Conservation (phyloP, 1,140 invertebrate genomes). For the Drosophila nigromelanica region DNA sequence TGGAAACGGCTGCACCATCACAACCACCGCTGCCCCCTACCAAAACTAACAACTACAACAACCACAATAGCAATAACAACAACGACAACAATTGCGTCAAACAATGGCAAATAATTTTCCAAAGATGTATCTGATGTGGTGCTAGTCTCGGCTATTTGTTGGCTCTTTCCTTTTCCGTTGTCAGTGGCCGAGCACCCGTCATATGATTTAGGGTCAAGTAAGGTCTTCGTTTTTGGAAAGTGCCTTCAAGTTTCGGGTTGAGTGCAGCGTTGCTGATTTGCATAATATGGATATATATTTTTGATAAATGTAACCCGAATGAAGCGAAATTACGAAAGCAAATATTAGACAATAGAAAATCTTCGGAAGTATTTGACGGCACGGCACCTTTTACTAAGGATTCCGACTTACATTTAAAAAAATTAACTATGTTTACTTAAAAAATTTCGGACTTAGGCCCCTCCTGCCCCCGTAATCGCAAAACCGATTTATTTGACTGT, state of each 20-base stretch:
- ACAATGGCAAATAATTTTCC: slow-evolving; percentile 78
- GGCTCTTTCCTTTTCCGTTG: slow-evolving; percentile 55
- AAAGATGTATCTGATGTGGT: slow-evolving; percentile 38
- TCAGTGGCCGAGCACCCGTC: slow-evolving; percentile 13
- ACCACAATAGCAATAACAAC: slow-evolving; percentile 21
- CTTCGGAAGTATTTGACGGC: slow-evolving; percentile 3
- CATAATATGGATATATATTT: slow-evolving; percentile 61
- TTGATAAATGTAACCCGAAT: slow-evolving; percentile 49
- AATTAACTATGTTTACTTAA: too few species aligned
- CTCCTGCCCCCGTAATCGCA: too few species aligned
- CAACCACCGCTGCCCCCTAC: background rate
- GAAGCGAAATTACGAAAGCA: slow-evolving; percentile 30
- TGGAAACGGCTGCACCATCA: slow-evolving; percentile 55
- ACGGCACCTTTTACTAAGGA: slow-evolving; percentile 17
- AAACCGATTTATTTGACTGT: too few species aligned
- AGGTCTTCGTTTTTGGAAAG: slow-evolving; percentile 59
- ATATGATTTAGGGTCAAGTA: slow-evolving; percentile 68
- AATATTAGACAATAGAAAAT: slow-evolving; percentile 29
- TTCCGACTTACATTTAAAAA: background rate
- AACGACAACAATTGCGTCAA: slow-evolving; percentile 64
- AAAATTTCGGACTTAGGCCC: too few species aligned
- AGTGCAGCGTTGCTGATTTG: slow-evolving; percentile 56
- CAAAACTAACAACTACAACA: slow-evolving; percentile 16
- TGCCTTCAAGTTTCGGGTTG: slow-evolving; percentile 49
- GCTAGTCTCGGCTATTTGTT: slow-evolving; percentile 7